Conservation (phyloP, 2,888 invertebrate genomes). For the Melolontha melolontha region DNA sequence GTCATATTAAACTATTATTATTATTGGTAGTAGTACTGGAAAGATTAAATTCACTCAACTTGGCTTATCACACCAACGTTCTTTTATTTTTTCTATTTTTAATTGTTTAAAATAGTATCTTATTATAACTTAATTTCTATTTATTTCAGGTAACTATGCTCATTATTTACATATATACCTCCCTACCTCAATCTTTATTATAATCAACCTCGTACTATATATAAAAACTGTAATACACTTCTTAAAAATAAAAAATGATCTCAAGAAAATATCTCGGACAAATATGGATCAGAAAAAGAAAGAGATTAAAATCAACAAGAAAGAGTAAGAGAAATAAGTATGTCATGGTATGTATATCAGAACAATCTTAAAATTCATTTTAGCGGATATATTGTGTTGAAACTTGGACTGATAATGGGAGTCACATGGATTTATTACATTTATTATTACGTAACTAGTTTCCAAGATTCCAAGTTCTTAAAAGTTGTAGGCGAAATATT, state of each 20-base stretch:
- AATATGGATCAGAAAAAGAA: neutral
- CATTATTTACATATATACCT: constrained; percentile 4
- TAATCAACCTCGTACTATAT: constrained; percentile 5
- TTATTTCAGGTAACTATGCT: constrained; percentile 17
- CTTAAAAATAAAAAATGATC: constrained; percentile 4
- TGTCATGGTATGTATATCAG: neutral
- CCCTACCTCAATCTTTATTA: constrained; percentile 13
- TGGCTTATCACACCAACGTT: no score
- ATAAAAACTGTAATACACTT: constrained; percentile 11
- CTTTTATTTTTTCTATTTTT: no score
- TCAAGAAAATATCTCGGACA: neutral
- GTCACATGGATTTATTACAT: constrained; percentile 26
- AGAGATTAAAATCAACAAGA: constrained; percentile 1
- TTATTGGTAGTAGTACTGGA: no score
- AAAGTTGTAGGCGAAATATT: constrained; percentile 1
- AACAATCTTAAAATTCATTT: neutral
- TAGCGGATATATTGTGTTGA: constrained; percentile 1
- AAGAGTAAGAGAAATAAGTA: constrained; percentile 8
- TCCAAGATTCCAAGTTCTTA: neutral
- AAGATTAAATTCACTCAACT: no score
- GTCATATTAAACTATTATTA: no score
- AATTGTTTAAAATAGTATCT: no score
- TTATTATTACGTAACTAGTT: constrained; percentile 11
- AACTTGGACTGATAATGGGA: constrained; percentile 20
- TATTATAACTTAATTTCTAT: no score